phyloP scores from a whole-genome alignment of 2,888 invertebrate genomes.

The Apamea anceps region DNA sequence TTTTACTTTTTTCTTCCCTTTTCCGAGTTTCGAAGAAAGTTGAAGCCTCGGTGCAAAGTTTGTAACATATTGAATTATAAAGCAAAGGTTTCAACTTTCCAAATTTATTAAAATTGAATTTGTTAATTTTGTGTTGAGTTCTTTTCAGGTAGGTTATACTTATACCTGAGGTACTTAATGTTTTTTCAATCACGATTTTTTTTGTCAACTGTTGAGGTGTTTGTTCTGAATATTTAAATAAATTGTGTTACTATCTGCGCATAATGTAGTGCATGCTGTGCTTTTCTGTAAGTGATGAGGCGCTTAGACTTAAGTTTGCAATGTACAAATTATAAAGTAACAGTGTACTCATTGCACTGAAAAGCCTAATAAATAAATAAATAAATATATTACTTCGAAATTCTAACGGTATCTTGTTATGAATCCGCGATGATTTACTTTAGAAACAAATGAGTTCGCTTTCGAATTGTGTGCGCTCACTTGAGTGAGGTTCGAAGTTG shows the following conservation, averaged over 20 bases:
- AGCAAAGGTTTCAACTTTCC: constrained; percentile 28
- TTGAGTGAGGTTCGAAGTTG: not conserved
- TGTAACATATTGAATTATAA: constrained; percentile 57
- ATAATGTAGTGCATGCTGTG: too few relatives aligned
- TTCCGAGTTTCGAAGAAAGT: constrained; percentile 29
- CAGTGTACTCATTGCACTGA: too few relatives aligned
- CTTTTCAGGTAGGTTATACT: constrained; percentile 11
- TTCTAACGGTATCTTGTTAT: not conserved
- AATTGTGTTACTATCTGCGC: too few relatives aligned
- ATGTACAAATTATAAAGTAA: too few relatives aligned
- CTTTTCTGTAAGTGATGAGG: too few relatives aligned
- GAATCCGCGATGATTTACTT: not conserved
- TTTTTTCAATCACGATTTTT: constrained; percentile 6
- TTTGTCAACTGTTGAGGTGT: not conserved
- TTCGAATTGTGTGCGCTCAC: not conserved
- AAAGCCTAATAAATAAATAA: too few relatives aligned
- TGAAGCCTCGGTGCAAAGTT: constrained; percentile 37
- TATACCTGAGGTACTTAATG: not conserved
- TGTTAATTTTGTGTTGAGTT: constrained; percentile 46
- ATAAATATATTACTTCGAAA: not conserved
- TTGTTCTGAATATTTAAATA: not conserved
- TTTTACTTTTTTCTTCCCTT: constrained; percentile 7
- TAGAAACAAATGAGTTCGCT: not conserved
- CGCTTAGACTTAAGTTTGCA: too few relatives aligned
- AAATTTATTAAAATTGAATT: constrained; percentile 56